A percentile compares a stretch with the other conserved stretches of the same genome.
Evolutionary conservation across 2,113 vertebrate species (phyloP).

Genomic region (Antennarius striatus): DNA sequence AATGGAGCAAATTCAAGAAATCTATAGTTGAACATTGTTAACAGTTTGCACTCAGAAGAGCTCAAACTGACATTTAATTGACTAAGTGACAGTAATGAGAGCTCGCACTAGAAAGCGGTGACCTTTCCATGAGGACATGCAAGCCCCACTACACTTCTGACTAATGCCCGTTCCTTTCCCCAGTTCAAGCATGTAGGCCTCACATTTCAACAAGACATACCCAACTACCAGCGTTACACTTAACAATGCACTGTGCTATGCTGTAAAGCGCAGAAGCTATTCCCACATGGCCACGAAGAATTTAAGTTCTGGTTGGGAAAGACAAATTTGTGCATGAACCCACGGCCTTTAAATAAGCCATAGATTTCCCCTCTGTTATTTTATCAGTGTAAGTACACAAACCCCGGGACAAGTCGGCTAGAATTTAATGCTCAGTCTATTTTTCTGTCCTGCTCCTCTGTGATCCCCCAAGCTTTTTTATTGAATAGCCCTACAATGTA

Average conservation of each 20-base stretch:
- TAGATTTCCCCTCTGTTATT: slow-evolving; percentile 38
- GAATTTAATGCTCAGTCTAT: slow-evolving; percentile 68
- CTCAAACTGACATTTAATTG: slow-evolving; percentile 33
- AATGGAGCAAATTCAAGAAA: slow-evolving; percentile 8
- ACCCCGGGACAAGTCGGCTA: slow-evolving; percentile 62
- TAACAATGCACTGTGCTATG: slow-evolving; percentile 19
- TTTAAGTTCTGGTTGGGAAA: slow-evolving; percentile 50
- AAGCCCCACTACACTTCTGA: neutral
- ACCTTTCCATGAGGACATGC: slow-evolving; percentile 46
- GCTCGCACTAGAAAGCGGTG: slow-evolving; percentile 16
- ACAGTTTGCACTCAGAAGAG: slow-evolving; percentile 12
- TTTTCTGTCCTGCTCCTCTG: slow-evolving; percentile 47
- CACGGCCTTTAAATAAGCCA: slow-evolving; percentile 64
- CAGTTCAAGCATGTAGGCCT: neutral
- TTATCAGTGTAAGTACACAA: slow-evolving; percentile 56
- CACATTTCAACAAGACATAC: slow-evolving; percentile 22
- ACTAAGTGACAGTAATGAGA: slow-evolving; percentile 24
- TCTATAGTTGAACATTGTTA: slow-evolving; percentile 14
- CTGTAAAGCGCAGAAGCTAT: slow-evolving; percentile 16
- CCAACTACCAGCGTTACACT: slow-evolving; percentile 26
- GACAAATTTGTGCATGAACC: slow-evolving; percentile 37
- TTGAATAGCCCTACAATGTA: slow-evolving; percentile 68
- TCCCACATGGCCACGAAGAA: slow-evolving; percentile 49
- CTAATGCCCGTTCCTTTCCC: neutral
- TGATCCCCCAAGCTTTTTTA: slow-evolving; percentile 68